These are phyloP conservation scores for Dermolepida albohirtum DNA, from an alignment of 2,888 invertebrate species.

Conservation along the genomic window DNA sequence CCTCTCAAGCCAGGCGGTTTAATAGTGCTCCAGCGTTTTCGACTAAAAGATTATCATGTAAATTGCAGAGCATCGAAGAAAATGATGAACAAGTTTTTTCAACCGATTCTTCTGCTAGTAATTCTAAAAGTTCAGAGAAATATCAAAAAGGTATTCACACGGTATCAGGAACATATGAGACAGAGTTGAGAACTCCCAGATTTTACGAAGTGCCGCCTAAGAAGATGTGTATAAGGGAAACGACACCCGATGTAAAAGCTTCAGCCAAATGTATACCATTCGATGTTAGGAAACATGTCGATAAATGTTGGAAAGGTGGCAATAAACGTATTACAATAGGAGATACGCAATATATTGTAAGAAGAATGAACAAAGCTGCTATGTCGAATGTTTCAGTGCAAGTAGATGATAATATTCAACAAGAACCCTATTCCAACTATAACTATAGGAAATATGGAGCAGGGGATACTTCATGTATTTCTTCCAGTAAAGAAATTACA, in stretches of 20 bases:
- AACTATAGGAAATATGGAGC: neutral
- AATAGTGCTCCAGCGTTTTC: constrained; percentile 17
- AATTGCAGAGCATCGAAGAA: constrained; percentile 32
- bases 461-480: neutral
- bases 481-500: neutral
- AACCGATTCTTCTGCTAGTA: neutral
- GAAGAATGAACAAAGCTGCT: constrained; percentile 11
- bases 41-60: constrained; percentile 8
- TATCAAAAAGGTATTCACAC: neutral
- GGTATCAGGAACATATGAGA: neutral
- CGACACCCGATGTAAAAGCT: constrained; percentile 10
- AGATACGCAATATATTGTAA: constrained; percentile 21
- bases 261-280: neutral
- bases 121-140: neutral
- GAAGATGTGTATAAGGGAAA: constrained; percentile 28
- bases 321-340: constrained; percentile 25
- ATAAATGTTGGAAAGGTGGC: neutral
- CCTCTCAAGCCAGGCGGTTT: neutral
- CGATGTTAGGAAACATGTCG: neutral
- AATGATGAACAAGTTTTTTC: constrained; percentile 21
- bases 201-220: constrained; percentile 40
- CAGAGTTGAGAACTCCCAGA: constrained; percentile 26
- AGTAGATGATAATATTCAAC: neutral
- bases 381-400: constrained; percentile 14
- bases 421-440: neutral